A percentile compares a stretch with the other conserved stretches of the same genome.
phyloP scores from a whole-genome alignment of 2,113 vertebrate species.

The Acinonyx jubatus region DNA sequence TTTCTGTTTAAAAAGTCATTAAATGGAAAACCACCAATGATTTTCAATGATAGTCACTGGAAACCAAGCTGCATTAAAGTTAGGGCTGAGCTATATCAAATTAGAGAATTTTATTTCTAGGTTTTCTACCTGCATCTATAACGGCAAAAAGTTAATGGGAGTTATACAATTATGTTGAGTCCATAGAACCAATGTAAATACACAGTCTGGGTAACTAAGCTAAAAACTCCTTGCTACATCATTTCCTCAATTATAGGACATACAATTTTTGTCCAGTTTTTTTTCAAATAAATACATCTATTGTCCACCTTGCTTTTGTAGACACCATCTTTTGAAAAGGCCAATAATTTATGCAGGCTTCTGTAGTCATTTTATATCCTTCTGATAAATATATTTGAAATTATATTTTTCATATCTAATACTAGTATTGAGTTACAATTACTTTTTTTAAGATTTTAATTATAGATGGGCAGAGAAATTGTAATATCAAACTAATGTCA shows the following conservation, averaged over 20 bases:
- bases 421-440: background rate
- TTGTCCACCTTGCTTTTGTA: background rate
- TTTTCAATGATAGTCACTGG: slow-evolving; percentile 32
- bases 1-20: background rate
- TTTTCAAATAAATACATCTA: slow-evolving; percentile 1
- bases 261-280: background rate
- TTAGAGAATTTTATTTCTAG: slow-evolving; percentile 22
- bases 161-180: background rate
- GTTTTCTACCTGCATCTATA: background rate
- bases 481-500: background rate
- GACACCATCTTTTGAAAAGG: background rate
- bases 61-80: background rate
- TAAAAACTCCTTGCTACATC: background rate
- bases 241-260: slow-evolving; percentile 17
- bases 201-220: background rate
- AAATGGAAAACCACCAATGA: slow-evolving; percentile 18
- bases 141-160: background rate
- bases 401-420: background rate
- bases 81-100: background rate
- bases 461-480: background rate
- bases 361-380: background rate
- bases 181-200: slow-evolving; percentile 32
- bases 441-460: slow-evolving; percentile 42
- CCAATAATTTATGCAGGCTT: background rate
- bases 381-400: slow-evolving; percentile 17